Evolutionary conservation across 1,140 invertebrate genomes (phyloP).

Genomic region (Mesaphorura yosii): DNA sequence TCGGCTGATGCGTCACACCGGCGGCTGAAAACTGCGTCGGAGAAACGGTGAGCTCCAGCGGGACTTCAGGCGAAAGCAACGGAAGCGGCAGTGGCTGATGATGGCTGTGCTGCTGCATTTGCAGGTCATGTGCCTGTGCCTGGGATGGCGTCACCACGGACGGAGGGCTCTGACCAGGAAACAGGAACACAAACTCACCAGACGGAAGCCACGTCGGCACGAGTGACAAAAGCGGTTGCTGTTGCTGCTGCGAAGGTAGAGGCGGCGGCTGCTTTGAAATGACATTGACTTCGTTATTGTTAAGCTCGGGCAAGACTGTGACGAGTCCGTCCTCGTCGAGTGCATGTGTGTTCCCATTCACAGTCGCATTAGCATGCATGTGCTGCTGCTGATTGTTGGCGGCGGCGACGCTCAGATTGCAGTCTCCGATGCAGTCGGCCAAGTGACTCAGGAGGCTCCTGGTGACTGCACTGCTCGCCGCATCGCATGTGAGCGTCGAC

Average conservation of each 20-base stretch:
- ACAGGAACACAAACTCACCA: constrained; percentile 48
- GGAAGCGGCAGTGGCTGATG: constrained; percentile 14
- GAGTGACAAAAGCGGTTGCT: no score
- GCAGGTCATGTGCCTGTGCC: constrained; percentile 3
- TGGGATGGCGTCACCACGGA: constrained; percentile 9
- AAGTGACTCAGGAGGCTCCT: not conserved
- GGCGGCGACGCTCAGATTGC: no score
- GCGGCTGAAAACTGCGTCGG: not conserved
- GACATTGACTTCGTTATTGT: no score
- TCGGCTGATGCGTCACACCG: not conserved
- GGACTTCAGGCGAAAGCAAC: constrained; percentile 24
- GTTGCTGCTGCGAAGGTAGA: no score
- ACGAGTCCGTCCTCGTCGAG: no score
- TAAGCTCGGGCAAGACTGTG: no score
- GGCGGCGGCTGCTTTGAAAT: no score
- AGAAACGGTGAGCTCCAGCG: constrained; percentile 22
- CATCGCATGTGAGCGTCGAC: not conserved
- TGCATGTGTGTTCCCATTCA: no score
- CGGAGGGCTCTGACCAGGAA: constrained; percentile 36
- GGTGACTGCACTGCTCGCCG: not conserved
- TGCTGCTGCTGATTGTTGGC: not conserved
- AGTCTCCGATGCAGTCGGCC: not conserved
- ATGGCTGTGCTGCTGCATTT: constrained; percentile 11
- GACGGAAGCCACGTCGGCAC: constrained; percentile 49
- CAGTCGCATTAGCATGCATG: no score